phyloP scores from a whole-genome alignment of 2,888 invertebrate genomes.

The Mythimna ferrago region DNA sequence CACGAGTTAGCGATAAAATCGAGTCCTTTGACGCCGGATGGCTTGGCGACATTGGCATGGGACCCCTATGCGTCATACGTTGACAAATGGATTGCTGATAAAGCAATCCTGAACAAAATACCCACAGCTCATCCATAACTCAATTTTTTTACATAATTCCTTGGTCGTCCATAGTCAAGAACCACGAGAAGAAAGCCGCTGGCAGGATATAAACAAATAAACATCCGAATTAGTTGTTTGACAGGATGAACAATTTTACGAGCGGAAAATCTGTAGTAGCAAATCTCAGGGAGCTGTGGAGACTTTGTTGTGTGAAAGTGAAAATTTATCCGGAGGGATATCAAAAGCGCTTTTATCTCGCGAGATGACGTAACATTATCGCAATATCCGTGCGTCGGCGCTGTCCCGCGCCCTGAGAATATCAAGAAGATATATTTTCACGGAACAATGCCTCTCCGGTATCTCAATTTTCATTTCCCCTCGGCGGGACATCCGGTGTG shows the following conservation, averaged over 20 bases:
- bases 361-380: constrained; percentile 87
- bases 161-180: neutral
- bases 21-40: neutral
- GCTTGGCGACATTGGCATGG: too few relatives aligned
- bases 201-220: constrained; percentile 46
- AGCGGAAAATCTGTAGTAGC: constrained; percentile 55
- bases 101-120: neutral
- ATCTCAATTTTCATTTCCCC: constrained; percentile 90
- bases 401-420: constrained; percentile 86
- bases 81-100: neutral
- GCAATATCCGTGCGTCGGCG: constrained; percentile 87
- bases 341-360: constrained; percentile 84
- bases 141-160: constrained; percentile 9
- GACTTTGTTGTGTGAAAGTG: constrained; percentile 76
- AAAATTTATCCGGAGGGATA: constrained; percentile 82
- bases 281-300: constrained; percentile 47
- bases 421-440: constrained; percentile 90
- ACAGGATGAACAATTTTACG: constrained; percentile 55
- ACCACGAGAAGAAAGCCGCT: constrained; percentile 2
- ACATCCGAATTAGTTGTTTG: constrained; percentile 47
- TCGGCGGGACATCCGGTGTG: constrained; percentile 88
- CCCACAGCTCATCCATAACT: neutral
- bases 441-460: constrained; percentile 89
- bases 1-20: neutral
- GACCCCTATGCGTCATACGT: neutral